Conservation (phyloP, 2,888 invertebrate species). For the Leptinotarsa tumamoca region DNA sequence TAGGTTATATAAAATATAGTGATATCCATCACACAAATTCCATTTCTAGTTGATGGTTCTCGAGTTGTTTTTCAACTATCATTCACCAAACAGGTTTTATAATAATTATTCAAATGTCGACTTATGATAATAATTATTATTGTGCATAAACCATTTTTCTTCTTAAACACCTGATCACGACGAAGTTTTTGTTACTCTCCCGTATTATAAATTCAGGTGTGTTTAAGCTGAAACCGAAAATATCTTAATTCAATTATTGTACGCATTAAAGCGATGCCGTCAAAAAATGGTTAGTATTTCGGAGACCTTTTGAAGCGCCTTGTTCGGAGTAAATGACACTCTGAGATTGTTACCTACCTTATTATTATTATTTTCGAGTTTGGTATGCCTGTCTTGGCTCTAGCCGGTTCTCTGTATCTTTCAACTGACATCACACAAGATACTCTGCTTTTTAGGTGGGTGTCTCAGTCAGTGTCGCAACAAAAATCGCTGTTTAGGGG, state of each 20-base stretch:
- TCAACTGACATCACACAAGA: slow-evolving; percentile 47
- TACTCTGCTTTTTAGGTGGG: slow-evolving; percentile 48
- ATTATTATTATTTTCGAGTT: slow-evolving; percentile 60
- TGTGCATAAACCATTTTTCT: too few species aligned
- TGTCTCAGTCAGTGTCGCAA: slow-evolving; percentile 34
- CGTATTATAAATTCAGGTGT: slow-evolving; percentile 37
- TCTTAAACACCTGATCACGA: background rate
- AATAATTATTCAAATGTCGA: too few species aligned
- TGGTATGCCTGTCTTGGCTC: slow-evolving; percentile 47
- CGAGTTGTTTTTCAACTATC: background rate
- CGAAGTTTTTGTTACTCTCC: background rate
- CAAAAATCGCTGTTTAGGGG: background rate
- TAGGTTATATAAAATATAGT: too few species aligned
- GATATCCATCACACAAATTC: too few species aligned
- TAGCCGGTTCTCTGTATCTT: slow-evolving; percentile 51
- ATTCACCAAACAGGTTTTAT: background rate
- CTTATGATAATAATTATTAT: too few species aligned
- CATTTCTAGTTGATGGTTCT: too few species aligned
- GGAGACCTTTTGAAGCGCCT: slow-evolving; percentile 56
- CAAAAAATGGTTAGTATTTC: slow-evolving; percentile 57
- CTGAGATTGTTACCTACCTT: slow-evolving; percentile 58
- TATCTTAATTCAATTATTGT: slow-evolving; percentile 56
- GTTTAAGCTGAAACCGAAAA: slow-evolving; percentile 49
- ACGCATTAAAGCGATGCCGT: slow-evolving; percentile 51
- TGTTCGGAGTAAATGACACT: slow-evolving; percentile 59